Evolutionary conservation across 2,797 vertebrate species (phyloP).

Genomic region (Florisuga fusca): DNA sequence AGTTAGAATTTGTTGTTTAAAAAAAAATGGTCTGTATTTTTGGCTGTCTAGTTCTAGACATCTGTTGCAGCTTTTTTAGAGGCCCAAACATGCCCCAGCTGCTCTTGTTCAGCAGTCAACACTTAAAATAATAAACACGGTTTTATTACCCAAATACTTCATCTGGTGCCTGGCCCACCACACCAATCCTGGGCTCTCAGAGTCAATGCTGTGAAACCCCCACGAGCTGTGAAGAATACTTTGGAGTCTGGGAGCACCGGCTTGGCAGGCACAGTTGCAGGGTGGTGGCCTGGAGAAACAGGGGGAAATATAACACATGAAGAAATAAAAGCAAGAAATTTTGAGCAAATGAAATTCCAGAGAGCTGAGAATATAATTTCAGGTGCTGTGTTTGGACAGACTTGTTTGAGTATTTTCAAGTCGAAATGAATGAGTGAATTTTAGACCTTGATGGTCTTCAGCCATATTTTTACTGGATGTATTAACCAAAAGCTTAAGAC

Average conservation of each 20-base stretch:
- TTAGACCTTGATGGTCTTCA: background rate
- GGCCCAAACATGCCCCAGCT: background rate
- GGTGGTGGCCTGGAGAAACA: background rate
- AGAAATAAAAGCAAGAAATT: background rate
- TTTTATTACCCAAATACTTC: background rate
- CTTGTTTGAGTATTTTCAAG: background rate
- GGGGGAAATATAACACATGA: background rate
- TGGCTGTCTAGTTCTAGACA: background rate
- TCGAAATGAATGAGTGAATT: background rate
- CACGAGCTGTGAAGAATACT: background rate
- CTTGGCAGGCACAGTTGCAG: background rate
- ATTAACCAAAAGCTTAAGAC: background rate
- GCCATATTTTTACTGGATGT: background rate
- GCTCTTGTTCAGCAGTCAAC: background rate
- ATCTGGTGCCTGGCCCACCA: background rate
- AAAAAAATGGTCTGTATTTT: background rate
- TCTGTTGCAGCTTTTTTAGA: conserved; percentile 8
- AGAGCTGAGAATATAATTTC: background rate
- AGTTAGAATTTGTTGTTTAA: background rate
- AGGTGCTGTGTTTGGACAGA: background rate
- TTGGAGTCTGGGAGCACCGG: background rate
- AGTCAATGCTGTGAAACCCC: background rate
- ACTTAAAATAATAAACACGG: background rate
- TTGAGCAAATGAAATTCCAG: background rate
- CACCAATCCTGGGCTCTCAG: background rate